Conservation (phyloP, 1,140 invertebrate species). For the Euura lappo region DNA sequence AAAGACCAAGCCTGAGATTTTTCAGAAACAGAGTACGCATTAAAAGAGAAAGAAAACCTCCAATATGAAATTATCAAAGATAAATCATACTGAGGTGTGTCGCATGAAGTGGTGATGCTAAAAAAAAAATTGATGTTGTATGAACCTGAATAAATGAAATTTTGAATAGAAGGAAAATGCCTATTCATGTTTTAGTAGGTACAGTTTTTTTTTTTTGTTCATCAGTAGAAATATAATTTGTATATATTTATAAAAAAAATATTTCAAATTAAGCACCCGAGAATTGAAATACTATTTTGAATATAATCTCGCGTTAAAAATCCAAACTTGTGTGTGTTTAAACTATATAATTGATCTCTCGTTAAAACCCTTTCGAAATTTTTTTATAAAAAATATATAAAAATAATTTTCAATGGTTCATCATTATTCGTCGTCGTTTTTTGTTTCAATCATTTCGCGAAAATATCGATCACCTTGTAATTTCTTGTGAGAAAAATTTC, state of each 20-base stretch:
- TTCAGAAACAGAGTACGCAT: no score
- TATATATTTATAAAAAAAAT: conserved; percentile 2
- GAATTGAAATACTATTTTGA: neutral
- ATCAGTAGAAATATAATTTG: neutral
- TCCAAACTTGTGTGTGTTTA: neutral
- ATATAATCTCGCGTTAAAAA: neutral
- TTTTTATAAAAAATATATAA: conserved; percentile 8
- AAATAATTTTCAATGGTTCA: neutral
- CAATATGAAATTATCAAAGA: no score
- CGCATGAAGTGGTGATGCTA: no score
- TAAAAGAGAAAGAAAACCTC: no score
- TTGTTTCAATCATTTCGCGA: neutral
- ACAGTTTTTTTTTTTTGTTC: neutral
- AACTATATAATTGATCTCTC: neutral
- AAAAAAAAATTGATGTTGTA: no score
- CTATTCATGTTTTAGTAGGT: neutral
- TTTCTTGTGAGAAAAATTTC: neutral
- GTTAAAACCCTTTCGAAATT: neutral
- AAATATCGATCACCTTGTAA: neutral
- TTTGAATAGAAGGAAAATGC: neutral
- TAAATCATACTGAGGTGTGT: no score
- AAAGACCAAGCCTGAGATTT: no score
- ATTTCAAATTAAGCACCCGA: neutral
- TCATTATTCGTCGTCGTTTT: neutral
- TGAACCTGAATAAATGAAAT: neutral